phyloP scores from a whole-genome alignment of 2,797 vertebrate genomes.

The Malurus leucopterus region DNA sequence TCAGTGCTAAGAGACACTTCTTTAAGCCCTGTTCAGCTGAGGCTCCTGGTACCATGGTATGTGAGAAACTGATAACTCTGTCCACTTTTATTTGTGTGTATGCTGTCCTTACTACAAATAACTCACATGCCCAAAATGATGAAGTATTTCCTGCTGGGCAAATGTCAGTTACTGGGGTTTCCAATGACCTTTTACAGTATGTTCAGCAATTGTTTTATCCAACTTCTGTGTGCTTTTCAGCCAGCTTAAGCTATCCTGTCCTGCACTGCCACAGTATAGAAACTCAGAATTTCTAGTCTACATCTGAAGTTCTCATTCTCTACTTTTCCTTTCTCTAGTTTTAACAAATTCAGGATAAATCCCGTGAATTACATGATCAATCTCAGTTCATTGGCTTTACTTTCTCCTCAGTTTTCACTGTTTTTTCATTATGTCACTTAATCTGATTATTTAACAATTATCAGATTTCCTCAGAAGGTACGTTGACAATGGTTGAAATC shows the following conservation, averaged over 20 bases:
- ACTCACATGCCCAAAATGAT: accelerated
- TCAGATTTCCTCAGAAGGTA: background rate
- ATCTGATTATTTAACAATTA: background rate
- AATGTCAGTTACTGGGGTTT: background rate
- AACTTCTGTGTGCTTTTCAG: background rate
- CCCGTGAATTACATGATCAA: background rate
- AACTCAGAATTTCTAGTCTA: background rate
- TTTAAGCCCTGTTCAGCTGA: background rate
- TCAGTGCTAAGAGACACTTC: background rate
- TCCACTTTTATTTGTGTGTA: background rate
- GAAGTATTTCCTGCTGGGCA: background rate
- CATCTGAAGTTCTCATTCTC: background rate
- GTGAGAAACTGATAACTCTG: background rate
- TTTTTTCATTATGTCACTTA: background rate
- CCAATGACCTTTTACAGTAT: background rate
- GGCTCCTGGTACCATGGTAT: background rate
- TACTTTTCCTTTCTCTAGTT: background rate
- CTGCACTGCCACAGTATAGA: accelerated
- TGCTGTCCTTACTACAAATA: background rate
- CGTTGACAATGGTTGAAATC: background rate
- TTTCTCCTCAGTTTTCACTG: background rate
- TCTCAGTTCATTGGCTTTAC: background rate
- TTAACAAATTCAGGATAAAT: background rate
- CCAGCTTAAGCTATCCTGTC: background rate
- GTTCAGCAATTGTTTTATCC: accelerated